Conservation (phyloP, 2,888 invertebrate genomes). For the Blera fallax region DNA sequence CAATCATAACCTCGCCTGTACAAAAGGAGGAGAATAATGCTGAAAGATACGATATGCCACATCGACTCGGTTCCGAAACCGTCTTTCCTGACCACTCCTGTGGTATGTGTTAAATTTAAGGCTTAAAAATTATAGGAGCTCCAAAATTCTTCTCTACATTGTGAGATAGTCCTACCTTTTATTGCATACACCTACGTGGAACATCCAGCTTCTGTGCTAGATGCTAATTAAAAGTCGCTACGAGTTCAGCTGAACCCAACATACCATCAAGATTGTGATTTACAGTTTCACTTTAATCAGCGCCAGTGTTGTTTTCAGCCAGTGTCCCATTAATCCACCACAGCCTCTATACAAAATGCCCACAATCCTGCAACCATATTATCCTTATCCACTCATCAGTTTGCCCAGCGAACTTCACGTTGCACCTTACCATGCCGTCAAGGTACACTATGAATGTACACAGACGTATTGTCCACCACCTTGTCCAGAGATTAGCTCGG, state of each 20-base stretch:
- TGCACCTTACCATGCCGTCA: slow-evolving; percentile 48
- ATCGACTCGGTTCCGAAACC: too few relatives aligned
- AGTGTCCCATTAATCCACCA: slow-evolving; percentile 49
- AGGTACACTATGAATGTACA: background rate
- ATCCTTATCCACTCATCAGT: slow-evolving; percentile 57
- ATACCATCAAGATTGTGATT: slow-evolving; percentile 41
- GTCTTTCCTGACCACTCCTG: too few relatives aligned
- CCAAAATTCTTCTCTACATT: too few relatives aligned
- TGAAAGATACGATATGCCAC: too few relatives aligned
- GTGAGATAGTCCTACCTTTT: too few relatives aligned
- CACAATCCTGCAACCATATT: slow-evolving; percentile 8
- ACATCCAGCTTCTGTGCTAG: background rate
- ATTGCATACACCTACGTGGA: too few relatives aligned
- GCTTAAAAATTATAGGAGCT: too few relatives aligned
- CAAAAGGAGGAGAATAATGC: too few relatives aligned
- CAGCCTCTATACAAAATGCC: background rate
- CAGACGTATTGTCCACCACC: slow-evolving; percentile 43
- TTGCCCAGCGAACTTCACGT: slow-evolving; percentile 16
- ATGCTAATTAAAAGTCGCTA: background rate
- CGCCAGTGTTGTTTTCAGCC: slow-evolving; percentile 18
- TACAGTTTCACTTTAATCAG: slow-evolving; percentile 42
- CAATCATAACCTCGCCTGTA: too few relatives aligned
- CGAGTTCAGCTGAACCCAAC: slow-evolving; percentile 20
- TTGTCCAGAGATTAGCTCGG: slow-evolving; percentile 50
- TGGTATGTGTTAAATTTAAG: too few relatives aligned